Evolutionary conservation across 1,140 invertebrate species (phyloP), one percentile per base, ranked within the genome.

Genomic region (Sycophaga agraensis): DNA sequence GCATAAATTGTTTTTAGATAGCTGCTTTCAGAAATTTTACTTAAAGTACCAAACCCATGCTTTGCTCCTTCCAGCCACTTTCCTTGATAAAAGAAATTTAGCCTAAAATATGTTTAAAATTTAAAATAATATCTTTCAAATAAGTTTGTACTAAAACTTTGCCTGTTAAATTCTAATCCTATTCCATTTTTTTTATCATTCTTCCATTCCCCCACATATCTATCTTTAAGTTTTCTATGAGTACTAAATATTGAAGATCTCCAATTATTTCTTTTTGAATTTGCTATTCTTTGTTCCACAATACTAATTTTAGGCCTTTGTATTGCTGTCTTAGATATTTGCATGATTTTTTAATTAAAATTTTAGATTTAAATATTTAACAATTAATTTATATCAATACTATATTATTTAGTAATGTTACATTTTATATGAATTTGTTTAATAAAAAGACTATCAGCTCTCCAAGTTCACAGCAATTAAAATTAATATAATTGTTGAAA

Each of bases 121-220:
- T 50, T 48, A 21, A 37, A 63, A 48, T 49, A 26, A 19, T 31
- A 4, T 31, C 28, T 31, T 31, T 31, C 5, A 31, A 4, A 31
- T 31, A 31, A n/a, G 16, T 21, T 14, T 14, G 12, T 24, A 46
- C 26, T 14, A 24, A 46, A 46, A 46, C 14, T 28, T 46, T 51
- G 68, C 68, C 63, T 63, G 12, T 24, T 40, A 1, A 70, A 7
- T 42, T 59, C 57, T 22, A 45, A 59, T 49, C 67, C 66, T 61
- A 71, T 74, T 81, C 84, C 84, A 64, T 82, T 72, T 74, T 81
- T 85, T 37, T 78, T 71, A 67, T 85, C 80, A 26, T 80, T 70
- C 59, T 75, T 82, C 85, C 85, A 86, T 53, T 85, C 80, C 7
- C 85, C 85, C 39, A 73, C 70, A 40, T 85, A 86, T 68, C 71